Conservation (phyloP, 1,140 invertebrate genomes). For the Andrena cerasifolii region DNA sequence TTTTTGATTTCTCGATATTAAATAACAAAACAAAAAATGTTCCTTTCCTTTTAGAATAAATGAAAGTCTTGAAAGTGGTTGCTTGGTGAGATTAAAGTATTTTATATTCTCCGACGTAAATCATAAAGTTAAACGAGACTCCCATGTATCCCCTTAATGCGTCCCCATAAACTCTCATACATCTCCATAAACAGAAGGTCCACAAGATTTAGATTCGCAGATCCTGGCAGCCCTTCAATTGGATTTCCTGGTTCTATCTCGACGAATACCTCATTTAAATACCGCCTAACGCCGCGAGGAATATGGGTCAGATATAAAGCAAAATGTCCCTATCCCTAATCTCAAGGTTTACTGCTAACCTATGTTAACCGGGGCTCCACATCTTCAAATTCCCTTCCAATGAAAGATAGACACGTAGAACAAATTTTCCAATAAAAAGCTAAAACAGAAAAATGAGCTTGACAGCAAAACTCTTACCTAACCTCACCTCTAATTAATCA, state of each 20-base stretch:
- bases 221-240: background rate
- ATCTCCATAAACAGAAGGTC: background rate
- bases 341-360: background rate
- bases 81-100: no score
- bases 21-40: no score
- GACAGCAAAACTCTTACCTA: no score
- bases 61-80: no score
- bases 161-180: background rate
- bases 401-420: no score
- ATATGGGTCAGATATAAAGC: background rate
- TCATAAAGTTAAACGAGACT: background rate
- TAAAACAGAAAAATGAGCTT: no score
- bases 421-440: no score
- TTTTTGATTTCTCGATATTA: no score
- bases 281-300: background rate
- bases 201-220: background rate
- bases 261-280: constrained; percentile 2
- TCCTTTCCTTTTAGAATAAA: no score
- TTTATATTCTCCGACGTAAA: no score
- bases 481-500: no score
- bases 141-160: background rate
- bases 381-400: background rate
- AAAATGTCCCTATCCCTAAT: background rate
- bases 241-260: background rate
- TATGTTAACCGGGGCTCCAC: background rate